Base-by-base conservation (phyloP, 2,113 vertebrate species). In the Percopsis transmontana region DNA sequence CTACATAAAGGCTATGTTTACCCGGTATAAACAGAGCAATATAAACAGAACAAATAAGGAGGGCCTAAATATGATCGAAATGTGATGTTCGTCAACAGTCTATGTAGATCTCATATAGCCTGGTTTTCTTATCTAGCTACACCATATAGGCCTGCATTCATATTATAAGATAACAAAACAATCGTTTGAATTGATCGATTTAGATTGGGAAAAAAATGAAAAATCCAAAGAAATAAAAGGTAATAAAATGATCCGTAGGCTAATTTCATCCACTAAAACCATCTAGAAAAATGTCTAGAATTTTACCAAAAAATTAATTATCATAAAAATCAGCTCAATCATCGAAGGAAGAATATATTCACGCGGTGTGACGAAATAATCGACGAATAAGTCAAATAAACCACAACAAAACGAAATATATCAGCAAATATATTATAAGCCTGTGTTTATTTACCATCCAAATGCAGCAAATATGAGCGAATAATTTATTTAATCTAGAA, bases 361-460 rank as follows among this genome's bases (percentile, higher is more conserved):
- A 50, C 13, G 45, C 18, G n/a, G 53, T 68, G 74, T 42, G 19
- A 19, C 5, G 8, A 18, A 10, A 50, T 19, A 2, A 1, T 50
- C 9, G n/a, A 10, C 18, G 8, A 50, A 18, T 19, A 50, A 19
- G 48, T 11, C 48, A 16, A 72, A 33, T 39, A 61, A 67, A 67
- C 6, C 15, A 52, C 40, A 38, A 20, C 21, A 27, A 77, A 52
- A 67, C 3, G 39, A 73, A 76, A 76, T 68, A 60, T 15, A 23
- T 41, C 8, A 47, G 11, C 40, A 59, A 77, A 77, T 51, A 45
- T 27, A 60, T 45, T 1, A 0, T 44, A n/a, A n/a, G n/a, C 21
- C 53, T 60, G 61, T 58, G 15, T 48, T 44, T 33, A 58, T 58
- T 27, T 19, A 48, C 63, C 57, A 51, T 55, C 62, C 54, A 40